Evolutionary conservation across 2,888 invertebrate species (phyloP).

Genomic region (Endomychus coccineus): DNA sequence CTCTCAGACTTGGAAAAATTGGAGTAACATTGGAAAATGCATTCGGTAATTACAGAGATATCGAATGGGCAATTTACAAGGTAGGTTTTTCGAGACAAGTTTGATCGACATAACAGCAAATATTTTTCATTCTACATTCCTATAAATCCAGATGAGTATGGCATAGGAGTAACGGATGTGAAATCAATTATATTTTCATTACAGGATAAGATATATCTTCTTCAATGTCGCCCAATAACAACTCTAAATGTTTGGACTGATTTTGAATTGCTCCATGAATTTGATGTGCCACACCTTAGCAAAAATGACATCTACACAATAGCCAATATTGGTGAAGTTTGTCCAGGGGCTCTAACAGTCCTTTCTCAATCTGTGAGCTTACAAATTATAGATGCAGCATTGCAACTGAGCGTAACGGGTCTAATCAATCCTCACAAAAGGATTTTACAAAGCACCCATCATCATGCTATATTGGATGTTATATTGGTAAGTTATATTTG

Average conservation of each 20-base stretch:
- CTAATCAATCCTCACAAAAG: no score
- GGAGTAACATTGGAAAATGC: slow-evolving; percentile 56
- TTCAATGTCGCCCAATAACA: slow-evolving; percentile 77
- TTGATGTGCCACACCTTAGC: slow-evolving; percentile 60
- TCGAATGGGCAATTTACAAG: slow-evolving; percentile 70
- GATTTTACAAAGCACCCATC: slow-evolving; percentile 30
- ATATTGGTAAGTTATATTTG: no score
- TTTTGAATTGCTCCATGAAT: slow-evolving; percentile 71
- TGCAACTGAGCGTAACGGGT: slow-evolving; percentile 20
- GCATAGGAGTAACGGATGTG: no score
- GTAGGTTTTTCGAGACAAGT: slow-evolving; percentile 39
- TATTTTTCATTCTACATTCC: no score
- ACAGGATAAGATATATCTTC: slow-evolving; percentile 52
- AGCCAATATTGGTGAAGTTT: slow-evolving; percentile 67
- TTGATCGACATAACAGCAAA: no score
- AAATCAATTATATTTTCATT: slow-evolving; percentile 27
- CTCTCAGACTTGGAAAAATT: slow-evolving; percentile 50
- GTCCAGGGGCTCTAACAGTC: slow-evolving; percentile 50
- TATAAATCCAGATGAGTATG: no score
- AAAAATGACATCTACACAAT: slow-evolving; percentile 60
- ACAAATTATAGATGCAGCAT: slow-evolving; percentile 19
- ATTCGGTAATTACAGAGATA: slow-evolving; percentile 65
- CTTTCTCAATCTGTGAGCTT: slow-evolving; percentile 22
- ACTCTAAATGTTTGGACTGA: slow-evolving; percentile 66
- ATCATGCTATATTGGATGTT: slow-evolving; percentile 37